Base-by-base conservation (phyloP, 2,888 invertebrate species). In the Caenorhabditis sp. region DNA sequence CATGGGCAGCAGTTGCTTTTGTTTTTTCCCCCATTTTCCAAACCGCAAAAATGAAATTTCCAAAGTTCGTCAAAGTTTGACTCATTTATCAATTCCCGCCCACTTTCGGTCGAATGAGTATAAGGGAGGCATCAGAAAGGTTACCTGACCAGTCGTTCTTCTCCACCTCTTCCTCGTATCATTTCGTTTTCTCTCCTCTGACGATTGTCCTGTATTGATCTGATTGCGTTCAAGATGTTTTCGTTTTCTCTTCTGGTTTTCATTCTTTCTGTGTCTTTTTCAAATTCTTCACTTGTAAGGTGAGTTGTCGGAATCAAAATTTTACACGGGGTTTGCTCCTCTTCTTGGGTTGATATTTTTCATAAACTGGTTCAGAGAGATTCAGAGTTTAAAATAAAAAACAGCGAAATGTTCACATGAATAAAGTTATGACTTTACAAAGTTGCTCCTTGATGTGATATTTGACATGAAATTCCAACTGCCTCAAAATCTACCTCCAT, bases 11-110 rank as follows among this genome's bases (percentile, higher is more conserved):
- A n/a, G 5, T 54, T 14, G 5, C n/a, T 54, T 24, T 54, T 54
- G 51, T 54, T 24, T 26, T 22, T 54, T 22, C 8, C n/a, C 8
- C 8, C 31, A 38, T 38, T 49, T 16, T 44, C 54, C 31, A 41
- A 64, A 73, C 63, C n/a, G 31, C 49, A 41, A 54, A 64, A 24
- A 47, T 26, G 49, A 61, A 63, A 28, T 59, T 72, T 49, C 47
- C 59, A 79, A 79, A 79, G 64, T 70, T 76, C 75, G 70, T 75
- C 75, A 73, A 82, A 82, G 76, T 70, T 76, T 82, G 70, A 73
- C 81, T 82, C 81, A 76, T 61, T 72, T 73, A 49, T 38, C 41
- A 24, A n/a, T 54, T 68, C 64, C 68, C 77, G 69, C 77, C 77
- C 63, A 75, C 66, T 58, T 56, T 31, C 31, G 22, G 61, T 28